Conservation (phyloP, 2,888 invertebrate genomes). For the Diploptera punctata region DNA sequence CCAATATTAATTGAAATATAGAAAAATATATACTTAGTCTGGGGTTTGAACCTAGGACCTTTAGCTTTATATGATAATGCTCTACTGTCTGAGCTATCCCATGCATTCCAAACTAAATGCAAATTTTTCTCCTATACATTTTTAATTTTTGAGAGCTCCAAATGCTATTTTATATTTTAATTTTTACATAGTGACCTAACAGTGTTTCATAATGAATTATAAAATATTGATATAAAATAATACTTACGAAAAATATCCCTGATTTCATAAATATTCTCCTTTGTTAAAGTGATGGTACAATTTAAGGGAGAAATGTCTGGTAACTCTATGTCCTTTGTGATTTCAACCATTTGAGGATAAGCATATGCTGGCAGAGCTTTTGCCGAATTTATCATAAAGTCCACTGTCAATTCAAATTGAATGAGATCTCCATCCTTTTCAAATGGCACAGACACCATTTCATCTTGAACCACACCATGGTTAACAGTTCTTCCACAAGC, state of each 20-base stretch:
- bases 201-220: too few species aligned
- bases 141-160: too few species aligned
- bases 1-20: too few species aligned
- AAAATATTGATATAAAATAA: too few species aligned
- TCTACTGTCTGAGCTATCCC: too few species aligned
- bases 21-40: too few species aligned
- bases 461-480: conserved; percentile 27
- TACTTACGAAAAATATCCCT: conserved; percentile 2
- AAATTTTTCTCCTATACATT: too few species aligned
- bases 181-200: too few species aligned
- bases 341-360: conserved; percentile 54
- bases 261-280: conserved; percentile 66
- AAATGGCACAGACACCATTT: conserved; percentile 35
- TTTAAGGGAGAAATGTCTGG: conserved; percentile 79
- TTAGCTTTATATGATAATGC: too few species aligned
- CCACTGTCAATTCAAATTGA: conserved; percentile 67
- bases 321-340: conserved; percentile 62
- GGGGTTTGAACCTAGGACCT: too few species aligned
- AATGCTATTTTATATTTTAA: too few species aligned
- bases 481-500: conserved; percentile 55
- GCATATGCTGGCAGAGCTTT: conserved; percentile 65
- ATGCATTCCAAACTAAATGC: too few species aligned
- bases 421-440: conserved; percentile 47
- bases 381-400: conserved; percentile 70
- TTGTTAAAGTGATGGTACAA: conserved; percentile 70